These are phyloP conservation scores for Orientallactaga bullata DNA, from an alignment of 2,113 vertebrate genomes.

Conservation along the genomic window DNA sequence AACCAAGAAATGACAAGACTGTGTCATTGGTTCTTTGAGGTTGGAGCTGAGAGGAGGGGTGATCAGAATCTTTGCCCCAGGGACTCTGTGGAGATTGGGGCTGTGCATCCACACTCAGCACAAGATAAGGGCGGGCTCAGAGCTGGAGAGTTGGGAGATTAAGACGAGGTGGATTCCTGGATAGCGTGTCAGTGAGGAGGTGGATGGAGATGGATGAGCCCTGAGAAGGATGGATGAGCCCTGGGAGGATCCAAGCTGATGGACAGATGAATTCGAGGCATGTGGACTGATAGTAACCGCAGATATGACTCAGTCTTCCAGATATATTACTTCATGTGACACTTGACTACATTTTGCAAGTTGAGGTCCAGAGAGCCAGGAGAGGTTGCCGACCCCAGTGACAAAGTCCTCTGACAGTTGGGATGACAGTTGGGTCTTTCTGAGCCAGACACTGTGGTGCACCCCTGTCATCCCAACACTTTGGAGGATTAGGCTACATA, in stretches of 20 bases:
- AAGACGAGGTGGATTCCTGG: not conserved
- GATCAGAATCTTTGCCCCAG: fast-evolving
- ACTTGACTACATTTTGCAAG: not conserved
- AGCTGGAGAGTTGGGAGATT: not conserved
- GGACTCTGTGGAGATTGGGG: not conserved
- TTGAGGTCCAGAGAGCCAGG: not conserved
- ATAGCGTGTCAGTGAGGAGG: not conserved
- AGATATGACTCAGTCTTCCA: not conserved
- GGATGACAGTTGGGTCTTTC: not conserved
- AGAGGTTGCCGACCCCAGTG: no score
- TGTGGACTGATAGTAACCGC: no score
- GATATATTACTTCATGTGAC: fast-evolving
- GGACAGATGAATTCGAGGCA: fast-evolving
- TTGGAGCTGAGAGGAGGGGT: not conserved
- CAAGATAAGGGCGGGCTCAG: not conserved
- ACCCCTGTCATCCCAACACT: not conserved
- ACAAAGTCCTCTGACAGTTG: not conserved
- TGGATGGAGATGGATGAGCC: not conserved
- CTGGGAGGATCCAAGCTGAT: no score
- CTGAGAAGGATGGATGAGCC: not conserved
- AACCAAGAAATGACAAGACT: not conserved
- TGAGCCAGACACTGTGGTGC: not conserved
- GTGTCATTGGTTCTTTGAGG: not conserved
- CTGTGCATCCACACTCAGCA: no score
- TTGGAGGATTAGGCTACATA: not conserved